phyloP scores from a whole-genome alignment of 2,888 invertebrate species.

The Melanostoma mellinum region DNA sequence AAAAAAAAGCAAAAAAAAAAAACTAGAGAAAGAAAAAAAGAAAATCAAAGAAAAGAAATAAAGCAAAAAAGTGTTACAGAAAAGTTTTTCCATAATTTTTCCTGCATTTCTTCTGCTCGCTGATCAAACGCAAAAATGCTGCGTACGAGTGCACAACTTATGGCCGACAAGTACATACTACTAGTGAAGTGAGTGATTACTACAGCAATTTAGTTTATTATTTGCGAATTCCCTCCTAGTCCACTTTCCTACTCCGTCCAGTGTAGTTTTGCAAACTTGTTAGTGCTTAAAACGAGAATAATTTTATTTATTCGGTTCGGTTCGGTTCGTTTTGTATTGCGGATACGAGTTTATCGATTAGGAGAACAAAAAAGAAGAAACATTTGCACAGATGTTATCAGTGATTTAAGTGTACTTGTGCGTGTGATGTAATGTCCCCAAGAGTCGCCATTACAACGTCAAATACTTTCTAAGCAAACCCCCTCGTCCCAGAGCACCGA shows the following conservation, averaged over 20 bases:
- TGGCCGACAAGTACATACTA: conserved; percentile 29
- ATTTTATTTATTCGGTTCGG: not conserved
- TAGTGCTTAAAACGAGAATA: conserved; percentile 9
- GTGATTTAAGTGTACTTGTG: conserved; percentile 49
- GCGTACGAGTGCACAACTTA: conserved; percentile 27
- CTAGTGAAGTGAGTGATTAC: not conserved
- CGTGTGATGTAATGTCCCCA: conserved; percentile 61
- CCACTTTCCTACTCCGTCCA: conserved; percentile 49
- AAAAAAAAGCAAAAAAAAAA: conserved; percentile 24
- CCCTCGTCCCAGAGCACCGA: not conserved
- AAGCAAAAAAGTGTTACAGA: too few relatives aligned
- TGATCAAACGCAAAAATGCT: conserved; percentile 23
- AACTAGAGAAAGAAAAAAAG: conserved; percentile 16
- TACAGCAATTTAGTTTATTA: conserved; percentile 8
- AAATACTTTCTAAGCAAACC: conserved; percentile 10
- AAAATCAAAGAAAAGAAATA: conserved; percentile 28
- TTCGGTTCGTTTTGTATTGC: too few relatives aligned
- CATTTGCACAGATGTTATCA: conserved; percentile 25
- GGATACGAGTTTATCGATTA: conserved; percentile 9
- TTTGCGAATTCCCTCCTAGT: conserved; percentile 41
- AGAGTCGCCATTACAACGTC: conserved; percentile 41
- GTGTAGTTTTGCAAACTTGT: conserved; percentile 28
- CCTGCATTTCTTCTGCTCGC: conserved; percentile 19
- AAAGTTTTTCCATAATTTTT: conserved; percentile 46
- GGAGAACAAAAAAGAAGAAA: conserved; percentile 8